Base-by-base conservation (phyloP, 2,113 vertebrate species). In the Rhabdomys dilectus region DNA sequence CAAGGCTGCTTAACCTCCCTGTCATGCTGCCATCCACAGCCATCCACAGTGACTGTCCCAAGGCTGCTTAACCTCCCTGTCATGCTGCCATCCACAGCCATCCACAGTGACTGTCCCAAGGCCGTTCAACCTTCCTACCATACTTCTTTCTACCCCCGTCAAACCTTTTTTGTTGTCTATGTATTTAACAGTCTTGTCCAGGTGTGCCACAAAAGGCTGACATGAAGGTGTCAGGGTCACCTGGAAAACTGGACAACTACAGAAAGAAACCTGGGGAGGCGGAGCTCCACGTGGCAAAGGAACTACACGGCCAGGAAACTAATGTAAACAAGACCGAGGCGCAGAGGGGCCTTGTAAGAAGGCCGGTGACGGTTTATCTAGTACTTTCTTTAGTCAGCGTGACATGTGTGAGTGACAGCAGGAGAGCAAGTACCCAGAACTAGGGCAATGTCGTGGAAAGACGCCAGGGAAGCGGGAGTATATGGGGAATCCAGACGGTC, bases 401-500 rank as follows among this genome's bases (percentile, higher is more conserved):
- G 76, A 15, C 21, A 2, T 2, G 0, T 51, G 45, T 8, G 48
- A 62, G 39, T 12, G 42, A 72, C 3, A 22, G 60, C 53, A 39
- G 15, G 29, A 68, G 76, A 34, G 17, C 5, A 31, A 48, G 26
- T 0, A 7, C 26, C 9, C 3, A 81, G 64, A 3, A 1, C 16
- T 72, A 31, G 68, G n/a, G 22, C 2, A 5, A 66, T 0, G 2
- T 51, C 2, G 5, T 29, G 22, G 56, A 10, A n/a, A 39, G 51
- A 60, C 1, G 5, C 12, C 17, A 4, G 70, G n/a, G 10, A 36
- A 31, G 13, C 0, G 0, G 42, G 22, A 56, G 7, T 36, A 6
- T 1, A 2, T 1, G 2, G 51, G 34, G 53, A 39, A 0, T 13
- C 1, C n/a, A 70, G 36, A 16, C 2, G 42, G 4, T 13, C 42